Evolutionary conservation across 2,888 invertebrate species (phyloP), one percentile per base, ranked within the genome.

Genomic region (Troglohyphantes excavatus): DNA sequence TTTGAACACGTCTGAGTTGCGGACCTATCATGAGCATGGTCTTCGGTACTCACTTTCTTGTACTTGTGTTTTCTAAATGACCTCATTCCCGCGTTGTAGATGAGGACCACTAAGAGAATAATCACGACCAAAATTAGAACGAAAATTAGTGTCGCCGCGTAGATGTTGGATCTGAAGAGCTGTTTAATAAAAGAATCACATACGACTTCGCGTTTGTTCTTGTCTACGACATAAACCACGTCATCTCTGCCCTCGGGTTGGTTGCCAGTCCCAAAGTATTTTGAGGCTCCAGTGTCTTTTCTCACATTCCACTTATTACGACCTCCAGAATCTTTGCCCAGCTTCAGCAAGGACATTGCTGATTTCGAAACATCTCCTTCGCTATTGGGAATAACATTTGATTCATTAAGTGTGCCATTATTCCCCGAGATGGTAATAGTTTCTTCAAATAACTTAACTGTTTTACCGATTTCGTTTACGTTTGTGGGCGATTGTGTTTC

Each of bases 151-250:
- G 70, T 17, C 7, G 29, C 2, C 23, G 23, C 23, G 11, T 39
- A 39, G 2, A 43, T 11, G 21, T 70, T 70, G 11, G 70, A 70
- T 21, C 19, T 39, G 23, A 70, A 21, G 21, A 23, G 21, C 43
- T 70, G 39, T 3, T 21, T 19, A 9, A 39, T 2, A 43, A 21
- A 21, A 5, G 70, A 23, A 21, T 70, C 70, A 11, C 70, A 23
- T 1, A 0, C 19, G 3, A n/a, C 23, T 21, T 11, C 2, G 11
- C 23, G 39, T 21, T 19, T 21, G 11, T 19, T 39, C 43, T 13
- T 23, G 21, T 70, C 70, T 17, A 17, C 19, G 11, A 70, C 70
- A 13, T 70, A 70, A 70, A 70, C 21, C 2, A 70, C 39, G 13
- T 39, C 70, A 43, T 43, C 43, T 7, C 11, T 19, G 13, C 19